phyloP scores from a whole-genome alignment of 1,140 invertebrate species.

The Drosophila ironensis region DNA sequence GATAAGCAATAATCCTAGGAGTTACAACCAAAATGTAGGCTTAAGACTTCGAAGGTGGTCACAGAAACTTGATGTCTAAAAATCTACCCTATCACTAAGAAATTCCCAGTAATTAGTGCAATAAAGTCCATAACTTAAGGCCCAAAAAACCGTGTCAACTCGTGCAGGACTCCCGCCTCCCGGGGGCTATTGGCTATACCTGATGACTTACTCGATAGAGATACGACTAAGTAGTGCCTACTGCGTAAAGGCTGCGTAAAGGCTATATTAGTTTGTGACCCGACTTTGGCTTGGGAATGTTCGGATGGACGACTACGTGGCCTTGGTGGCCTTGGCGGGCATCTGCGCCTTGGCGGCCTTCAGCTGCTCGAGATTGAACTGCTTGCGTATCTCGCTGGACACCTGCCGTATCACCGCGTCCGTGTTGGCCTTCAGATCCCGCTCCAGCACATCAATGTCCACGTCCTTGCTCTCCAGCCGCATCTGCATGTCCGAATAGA shows the following conservation, averaged over 20 bases:
- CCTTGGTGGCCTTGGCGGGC: conserved; percentile 49
- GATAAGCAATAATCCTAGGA: too few relatives aligned
- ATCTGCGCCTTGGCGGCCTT: conserved; percentile 70
- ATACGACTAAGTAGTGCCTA: too few relatives aligned
- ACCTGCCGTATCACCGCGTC: conserved; percentile 72
- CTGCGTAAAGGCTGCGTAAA: too few relatives aligned
- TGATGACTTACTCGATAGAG: too few relatives aligned
- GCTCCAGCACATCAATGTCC: conserved; percentile 71
- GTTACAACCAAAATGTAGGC: too few relatives aligned
- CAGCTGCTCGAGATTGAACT: conserved; percentile 68
- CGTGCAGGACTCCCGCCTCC: background rate
- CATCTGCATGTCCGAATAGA: conserved; percentile 81
- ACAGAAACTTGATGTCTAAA: too few relatives aligned
- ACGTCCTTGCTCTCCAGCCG: conserved; percentile 76
- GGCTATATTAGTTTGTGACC: conserved; percentile 46
- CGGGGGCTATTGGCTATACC: too few relatives aligned
- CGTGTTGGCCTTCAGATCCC: conserved; percentile 73
- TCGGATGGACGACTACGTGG: conserved; percentile 34
- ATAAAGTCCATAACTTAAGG: too few relatives aligned
- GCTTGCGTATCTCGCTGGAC: conserved; percentile 69
- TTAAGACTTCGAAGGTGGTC: too few relatives aligned
- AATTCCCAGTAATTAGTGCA: too few relatives aligned
- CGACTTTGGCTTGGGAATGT: conserved; percentile 47
- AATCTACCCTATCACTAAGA: too few relatives aligned
- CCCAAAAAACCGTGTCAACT: background rate